phyloP scores from a whole-genome alignment of 1,140 invertebrate species.

The Belonocnema kinseyi region DNA sequence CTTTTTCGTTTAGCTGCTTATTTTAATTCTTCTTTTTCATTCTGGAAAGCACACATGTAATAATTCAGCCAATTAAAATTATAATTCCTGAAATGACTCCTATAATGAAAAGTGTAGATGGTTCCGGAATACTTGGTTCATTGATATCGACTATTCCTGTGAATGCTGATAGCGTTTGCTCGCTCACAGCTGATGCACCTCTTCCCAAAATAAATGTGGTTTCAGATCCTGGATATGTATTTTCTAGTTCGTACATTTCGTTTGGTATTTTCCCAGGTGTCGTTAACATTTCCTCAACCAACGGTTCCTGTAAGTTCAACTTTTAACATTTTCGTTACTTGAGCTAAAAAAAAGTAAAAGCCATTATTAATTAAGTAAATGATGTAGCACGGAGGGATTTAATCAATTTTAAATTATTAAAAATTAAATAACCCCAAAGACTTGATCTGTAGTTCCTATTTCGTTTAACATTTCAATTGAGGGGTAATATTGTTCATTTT shows the following conservation, averaged over 20 bases:
- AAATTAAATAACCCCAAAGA: neutral
- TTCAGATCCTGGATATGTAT: constrained; percentile 7
- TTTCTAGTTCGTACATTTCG: constrained; percentile 59
- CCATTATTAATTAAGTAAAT: too few species aligned
- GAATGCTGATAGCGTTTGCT: constrained; percentile 15
- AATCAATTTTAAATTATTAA: too few species aligned
- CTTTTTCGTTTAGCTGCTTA: constrained; percentile 49
- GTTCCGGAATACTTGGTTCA: constrained; percentile 33
- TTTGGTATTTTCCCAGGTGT: constrained; percentile 57
- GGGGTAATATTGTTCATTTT: neutral
- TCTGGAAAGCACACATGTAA: constrained; percentile 55
- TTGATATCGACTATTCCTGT: neutral
- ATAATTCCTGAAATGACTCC: constrained; percentile 47
- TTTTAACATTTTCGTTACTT: neutral
- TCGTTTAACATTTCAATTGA: neutral
- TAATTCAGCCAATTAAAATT: constrained; percentile 62
- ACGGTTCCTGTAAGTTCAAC: constrained; percentile 49
- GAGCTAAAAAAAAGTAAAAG: neutral
- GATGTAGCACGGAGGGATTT: too few species aligned
- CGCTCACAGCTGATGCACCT: constrained; percentile 25
- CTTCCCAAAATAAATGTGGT: constrained; percentile 14
- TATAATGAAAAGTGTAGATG: constrained; percentile 48
- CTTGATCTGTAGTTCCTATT: neutral
- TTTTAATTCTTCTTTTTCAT: constrained; percentile 57
- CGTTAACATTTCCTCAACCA: constrained; percentile 59